A percentile compares a stretch with the other conserved stretches of the same genome.
These are phyloP conservation scores for Salvelinus fontinalis DNA, from an alignment of 2,113 vertebrate genomes.

Conservation along the genomic window DNA sequence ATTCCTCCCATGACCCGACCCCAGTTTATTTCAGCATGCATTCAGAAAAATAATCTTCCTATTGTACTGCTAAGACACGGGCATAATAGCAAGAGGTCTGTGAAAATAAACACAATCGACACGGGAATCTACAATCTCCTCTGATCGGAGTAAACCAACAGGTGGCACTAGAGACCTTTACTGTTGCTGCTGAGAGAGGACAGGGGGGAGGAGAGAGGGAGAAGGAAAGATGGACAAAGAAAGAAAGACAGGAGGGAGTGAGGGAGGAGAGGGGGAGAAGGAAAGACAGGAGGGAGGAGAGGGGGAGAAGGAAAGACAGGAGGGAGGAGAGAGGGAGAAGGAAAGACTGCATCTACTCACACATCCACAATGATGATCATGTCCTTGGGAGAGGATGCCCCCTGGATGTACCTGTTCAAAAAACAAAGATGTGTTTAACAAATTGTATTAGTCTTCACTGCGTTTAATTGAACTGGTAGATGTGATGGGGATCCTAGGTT, in stretches of 20 bases:
- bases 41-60: background rate
- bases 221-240: background rate
- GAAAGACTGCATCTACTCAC: slow-evolving; percentile 78
- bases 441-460: background rate
- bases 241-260: too few species aligned
- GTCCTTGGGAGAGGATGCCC: slow-evolving; percentile 97
- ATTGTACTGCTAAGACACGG: background rate
- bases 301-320: too few species aligned
- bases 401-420: slow-evolving; percentile 92
- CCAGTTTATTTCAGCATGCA: background rate
- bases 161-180: slow-evolving; percentile 73
- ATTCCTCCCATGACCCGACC: background rate
- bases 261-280: too few species aligned
- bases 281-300: background rate
- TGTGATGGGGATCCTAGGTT: slow-evolving; percentile 40
- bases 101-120: background rate
- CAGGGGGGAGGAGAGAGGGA: background rate
- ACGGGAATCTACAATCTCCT: slow-evolving; percentile 8
- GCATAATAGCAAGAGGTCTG: background rate
- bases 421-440: slow-evolving; percentile 3
- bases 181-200: slow-evolving; percentile 3
- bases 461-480: background rate
- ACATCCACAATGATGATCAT: slow-evolving; percentile 99
- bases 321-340: slow-evolving; percentile 1
- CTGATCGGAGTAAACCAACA: slow-evolving; percentile 53